Evolutionary conservation across 2,113 vertebrate genomes (phyloP).

Genomic region (Nannobrachium achirus): DNA sequence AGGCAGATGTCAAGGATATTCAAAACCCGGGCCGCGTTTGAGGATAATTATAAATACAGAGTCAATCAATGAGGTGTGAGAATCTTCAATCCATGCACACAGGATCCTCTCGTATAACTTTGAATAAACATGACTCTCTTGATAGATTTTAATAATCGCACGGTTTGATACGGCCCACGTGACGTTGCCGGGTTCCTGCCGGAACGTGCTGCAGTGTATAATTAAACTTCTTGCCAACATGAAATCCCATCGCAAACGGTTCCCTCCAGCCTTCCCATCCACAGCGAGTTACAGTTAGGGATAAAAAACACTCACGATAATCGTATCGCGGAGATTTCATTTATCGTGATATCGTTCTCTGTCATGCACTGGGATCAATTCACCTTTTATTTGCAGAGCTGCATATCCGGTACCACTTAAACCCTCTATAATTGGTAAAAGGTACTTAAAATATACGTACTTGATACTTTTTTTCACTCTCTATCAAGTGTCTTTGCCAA

Average conservation of each 20-base stretch:
- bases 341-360: no score
- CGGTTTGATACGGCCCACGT: background rate
- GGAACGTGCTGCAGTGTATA: background rate
- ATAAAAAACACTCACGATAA: no score
- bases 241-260: background rate
- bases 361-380: no score
- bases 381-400: no score
- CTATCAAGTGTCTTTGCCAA: no score
- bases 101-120: background rate
- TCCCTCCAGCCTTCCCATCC: background rate
- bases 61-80: slow-evolving; percentile 21
- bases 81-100: slow-evolving; percentile 1
- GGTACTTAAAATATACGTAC: no score
- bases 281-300: no score
- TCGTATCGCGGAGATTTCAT: no score
- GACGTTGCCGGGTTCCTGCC: background rate
- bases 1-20: slow-evolving; percentile 52
- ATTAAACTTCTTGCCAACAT: background rate
- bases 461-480: no score
- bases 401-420: no score
- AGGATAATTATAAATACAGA: slow-evolving; percentile 21
- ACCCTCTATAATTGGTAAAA: no score
- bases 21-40: slow-evolving; percentile 37
- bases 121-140: background rate
- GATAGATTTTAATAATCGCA: background rate